Evolutionary conservation across 2,888 invertebrate species (phyloP).

Genomic region (Drosophila demipolita): DNA sequence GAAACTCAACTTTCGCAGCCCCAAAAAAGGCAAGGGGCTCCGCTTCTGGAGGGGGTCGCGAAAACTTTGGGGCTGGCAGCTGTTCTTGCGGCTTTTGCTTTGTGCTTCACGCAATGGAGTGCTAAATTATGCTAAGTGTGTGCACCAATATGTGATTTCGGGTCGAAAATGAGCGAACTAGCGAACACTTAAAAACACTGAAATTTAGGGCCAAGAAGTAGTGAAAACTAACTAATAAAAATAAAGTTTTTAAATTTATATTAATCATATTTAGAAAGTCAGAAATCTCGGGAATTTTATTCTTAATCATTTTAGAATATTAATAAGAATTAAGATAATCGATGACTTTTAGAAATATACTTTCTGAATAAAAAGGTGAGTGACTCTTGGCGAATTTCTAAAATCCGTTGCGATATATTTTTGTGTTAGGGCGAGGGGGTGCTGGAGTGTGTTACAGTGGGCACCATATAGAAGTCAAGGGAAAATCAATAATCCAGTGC

Average conservation of each 20-base stretch:
- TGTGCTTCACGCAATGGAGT: constrained; percentile 59
- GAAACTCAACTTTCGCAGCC: constrained; percentile 7
- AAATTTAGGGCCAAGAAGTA: not conserved
- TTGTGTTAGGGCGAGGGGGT: not conserved
- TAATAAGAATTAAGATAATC: not conserved
- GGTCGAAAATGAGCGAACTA: constrained; percentile 7
- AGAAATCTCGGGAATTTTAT: no score
- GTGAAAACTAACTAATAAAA: no score
- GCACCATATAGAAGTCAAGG: constrained; percentile 10
- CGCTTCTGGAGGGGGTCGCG: no score
- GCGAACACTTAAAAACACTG: not conserved
- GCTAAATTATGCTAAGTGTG: constrained; percentile 75
- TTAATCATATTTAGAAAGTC: no score
- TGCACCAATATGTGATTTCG: constrained; percentile 59
- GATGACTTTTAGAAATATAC: not conserved
- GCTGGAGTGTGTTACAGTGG: not conserved
- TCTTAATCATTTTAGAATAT: no score
- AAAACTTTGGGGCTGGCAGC: constrained; percentile 54
- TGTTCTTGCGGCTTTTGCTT: constrained; percentile 61
- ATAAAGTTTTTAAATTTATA: no score
- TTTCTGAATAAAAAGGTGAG: not conserved
- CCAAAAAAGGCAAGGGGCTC: not conserved
- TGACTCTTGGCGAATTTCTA: not conserved
- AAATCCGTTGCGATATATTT: constrained; percentile 1
- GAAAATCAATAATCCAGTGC: constrained; percentile 31